These are phyloP conservation scores for Coendou prehensilis DNA, from an alignment of 2,797 vertebrate species.

Conservation along the genomic window DNA sequence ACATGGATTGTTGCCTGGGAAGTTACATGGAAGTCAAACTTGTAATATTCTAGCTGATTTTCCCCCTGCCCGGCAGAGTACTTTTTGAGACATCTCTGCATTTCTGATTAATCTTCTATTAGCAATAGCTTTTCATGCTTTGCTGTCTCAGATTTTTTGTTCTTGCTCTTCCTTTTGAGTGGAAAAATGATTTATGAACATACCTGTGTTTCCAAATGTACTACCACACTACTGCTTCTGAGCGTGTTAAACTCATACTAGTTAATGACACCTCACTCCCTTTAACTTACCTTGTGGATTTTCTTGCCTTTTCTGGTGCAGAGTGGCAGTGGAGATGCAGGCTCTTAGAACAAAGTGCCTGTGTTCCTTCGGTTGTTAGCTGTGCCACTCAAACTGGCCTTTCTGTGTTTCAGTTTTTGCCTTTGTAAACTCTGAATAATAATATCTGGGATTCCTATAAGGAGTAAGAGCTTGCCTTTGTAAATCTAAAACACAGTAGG, in stretches of 20 bases:
- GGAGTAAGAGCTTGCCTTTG: not conserved
- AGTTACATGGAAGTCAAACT: not conserved
- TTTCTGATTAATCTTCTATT: conserved; percentile 65
- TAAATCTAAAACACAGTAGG: not conserved
- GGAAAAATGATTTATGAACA: conserved; percentile 58
- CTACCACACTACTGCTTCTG: not conserved
- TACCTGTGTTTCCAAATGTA: not conserved
- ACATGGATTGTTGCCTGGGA: not conserved
- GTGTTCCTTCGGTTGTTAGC: not conserved
- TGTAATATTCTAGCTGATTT: not conserved
- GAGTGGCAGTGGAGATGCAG: not conserved
- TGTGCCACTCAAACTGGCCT: not conserved
- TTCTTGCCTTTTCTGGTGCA: not conserved
- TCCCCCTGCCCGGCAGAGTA: not conserved
- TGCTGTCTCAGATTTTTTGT: conserved; percentile 50
- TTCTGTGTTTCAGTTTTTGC: not conserved
- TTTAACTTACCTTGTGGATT: not conserved
- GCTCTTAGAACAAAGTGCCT: not conserved
- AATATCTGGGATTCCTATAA: not conserved
- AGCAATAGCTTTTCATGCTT: conserved; percentile 15
- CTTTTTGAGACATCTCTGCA: conserved; percentile 37
- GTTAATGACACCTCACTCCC: not conserved
- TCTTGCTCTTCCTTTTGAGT: conserved; percentile 20
- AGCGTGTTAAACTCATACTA: not conserved
- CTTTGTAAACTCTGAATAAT: not conserved